Evolutionary conservation across 1,140 invertebrate genomes (phyloP), one percentile per base, ranked within the genome.

Genomic region (Drosophila sproati): DNA sequence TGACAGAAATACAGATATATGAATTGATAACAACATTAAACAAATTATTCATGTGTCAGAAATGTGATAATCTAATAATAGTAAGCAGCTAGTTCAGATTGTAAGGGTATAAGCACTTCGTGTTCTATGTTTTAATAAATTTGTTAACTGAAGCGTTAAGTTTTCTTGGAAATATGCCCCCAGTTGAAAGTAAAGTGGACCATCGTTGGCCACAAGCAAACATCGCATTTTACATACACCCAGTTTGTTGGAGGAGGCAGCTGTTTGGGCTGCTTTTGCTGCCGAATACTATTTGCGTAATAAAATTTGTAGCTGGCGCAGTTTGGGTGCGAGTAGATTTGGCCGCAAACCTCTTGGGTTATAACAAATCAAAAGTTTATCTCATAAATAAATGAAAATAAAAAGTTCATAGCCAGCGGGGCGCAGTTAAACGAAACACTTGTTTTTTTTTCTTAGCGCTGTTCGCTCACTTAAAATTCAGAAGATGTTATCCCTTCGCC

Each of bases 341-440:
- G n/a, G 8, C 12, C 43, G 32, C 56, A 37, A 45, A 37, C 34
- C 31, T 48, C 61, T 59, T 57, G 45, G 50, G 81, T 73, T 73
- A 61, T 48, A 72, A 87, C 80, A 87, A 87, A 87, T 87, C 83
- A 89, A 83, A 87, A 87, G 77, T 87, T 87, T 87, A 83, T 83
- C 83, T 77, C 85, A 71, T 89, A 87, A 89, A 87, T 87, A 87
- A 83, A 88, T 80, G 85, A 83, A 64, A 67, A 79, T 73, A 70
- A 79, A 71, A 86, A 71, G 51, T 63, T 71, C 68, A 78, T 77
- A 64, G 68, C 83, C 74, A 61, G 35, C 12, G 78, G 81, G 10
- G 45, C 63, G 29, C 50, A 41, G 12, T 69, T 68, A 73, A 60
- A 35, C 50, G 29, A 60, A 60, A 68, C 51, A 28, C 64, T 67